These are phyloP conservation scores for Parapristionchus giblindavisi DNA, from an alignment of 2,888 invertebrate genomes.

Conservation along the genomic window DNA sequence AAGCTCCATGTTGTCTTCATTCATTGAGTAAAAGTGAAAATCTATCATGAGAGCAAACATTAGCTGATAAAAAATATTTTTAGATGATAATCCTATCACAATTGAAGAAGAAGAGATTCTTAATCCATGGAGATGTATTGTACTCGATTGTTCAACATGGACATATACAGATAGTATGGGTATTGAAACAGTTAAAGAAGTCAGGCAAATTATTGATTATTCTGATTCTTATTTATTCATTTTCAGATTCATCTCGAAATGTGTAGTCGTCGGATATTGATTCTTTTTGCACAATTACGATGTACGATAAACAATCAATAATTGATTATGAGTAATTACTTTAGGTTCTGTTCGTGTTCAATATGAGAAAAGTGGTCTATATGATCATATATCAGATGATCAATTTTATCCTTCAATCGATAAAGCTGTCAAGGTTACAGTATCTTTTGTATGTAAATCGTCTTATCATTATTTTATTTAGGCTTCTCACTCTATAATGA, in stretches of 20 bases:
- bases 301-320: constrained; percentile 13
- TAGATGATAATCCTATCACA: too few relatives aligned
- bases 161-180: constrained; percentile 59
- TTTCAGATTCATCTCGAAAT: constrained; percentile 42
- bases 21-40: background rate
- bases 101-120: background rate
- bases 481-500: too few relatives aligned
- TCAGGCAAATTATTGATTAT: too few relatives aligned
- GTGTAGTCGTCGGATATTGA: constrained; percentile 39
- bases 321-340: background rate
- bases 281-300: constrained; percentile 47
- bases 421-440: background rate
- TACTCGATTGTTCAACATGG: constrained; percentile 56
- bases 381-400: background rate
- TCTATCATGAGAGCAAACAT: background rate
- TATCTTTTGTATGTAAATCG: too few relatives aligned
- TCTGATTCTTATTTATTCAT: background rate
- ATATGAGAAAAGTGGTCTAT: background rate
- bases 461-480: too few relatives aligned
- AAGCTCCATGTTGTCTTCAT: background rate
- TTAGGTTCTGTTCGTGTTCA: constrained; percentile 18
- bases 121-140: constrained; percentile 42
- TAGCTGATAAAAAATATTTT: background rate
- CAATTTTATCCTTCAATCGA: background rate
- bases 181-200: constrained; percentile 51